Evolutionary conservation across 2,888 invertebrate species (phyloP), one percentile per base, ranked within the genome.

Genomic region (Aradus depressus): DNA sequence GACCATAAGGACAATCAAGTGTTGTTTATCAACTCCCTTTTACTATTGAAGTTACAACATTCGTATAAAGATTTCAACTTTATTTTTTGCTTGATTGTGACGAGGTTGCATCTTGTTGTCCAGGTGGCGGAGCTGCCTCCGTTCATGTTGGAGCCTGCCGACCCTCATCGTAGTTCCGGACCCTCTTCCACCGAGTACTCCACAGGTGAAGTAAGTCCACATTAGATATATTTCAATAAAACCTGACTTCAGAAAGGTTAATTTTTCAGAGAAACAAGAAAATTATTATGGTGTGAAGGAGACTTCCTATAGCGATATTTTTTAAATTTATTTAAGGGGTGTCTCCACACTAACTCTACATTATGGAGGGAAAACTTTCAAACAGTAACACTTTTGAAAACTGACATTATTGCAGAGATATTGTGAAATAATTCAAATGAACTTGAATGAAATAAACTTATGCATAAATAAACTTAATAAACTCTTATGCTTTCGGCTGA

Each of bases 51-150:
- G n/a, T n/a, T n/a, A n/a, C n/a, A n/a, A n/a, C n/a, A n/a, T n/a
- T n/a, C n/a, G n/a, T n/a, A n/a, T n/a, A n/a, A n/a, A n/a, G n/a
- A n/a, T n/a, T n/a, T n/a, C n/a, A n/a, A n/a, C n/a, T n/a, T n/a
- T n/a, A n/a, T 47, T 41, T 21, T 32, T 18, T 31, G 34, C 12
- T 28, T 28, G 12, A 28, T 34, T 18, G 12, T 37, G n/a, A n/a
- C n/a, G n/a, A n/a, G n/a, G n/a, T 47, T 5, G 21, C 16, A 23
- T 32, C 5, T 48, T 43, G 19, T 47, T 43, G 55, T 54, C 3
- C 59, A 76, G 75, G 74, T 75, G 54, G 68, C 77, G 52, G 85
- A 85, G 65, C 74, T 87, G 51, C 90, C 89, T 0, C 80, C 84
- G 0, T 91, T 91, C 66, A 76, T 90, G 66, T 67, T 88, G 60